These are phyloP conservation scores for Aegithalos caudatus DNA, from an alignment of 2,113 vertebrate genomes.

Conservation along the genomic window DNA sequence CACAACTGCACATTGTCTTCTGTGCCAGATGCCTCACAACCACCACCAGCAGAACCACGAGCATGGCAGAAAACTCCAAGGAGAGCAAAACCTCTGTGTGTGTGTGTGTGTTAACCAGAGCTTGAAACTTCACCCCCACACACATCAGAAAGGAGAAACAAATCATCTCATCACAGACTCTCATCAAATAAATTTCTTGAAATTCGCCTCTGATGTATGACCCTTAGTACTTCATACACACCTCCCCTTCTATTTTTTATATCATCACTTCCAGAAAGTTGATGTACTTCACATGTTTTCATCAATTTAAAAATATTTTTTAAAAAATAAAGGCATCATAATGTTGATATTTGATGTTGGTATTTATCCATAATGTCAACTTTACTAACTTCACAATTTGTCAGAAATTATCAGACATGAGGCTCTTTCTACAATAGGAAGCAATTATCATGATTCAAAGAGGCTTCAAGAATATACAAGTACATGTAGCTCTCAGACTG, in stretches of 20 bases:
- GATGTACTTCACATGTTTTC: background rate
- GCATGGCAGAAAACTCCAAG: background rate
- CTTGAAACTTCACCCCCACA: background rate
- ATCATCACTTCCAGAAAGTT: background rate
- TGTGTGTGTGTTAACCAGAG: accelerated
- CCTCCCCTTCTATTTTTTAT: background rate
- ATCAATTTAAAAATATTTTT: background rate
- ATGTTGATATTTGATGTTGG: background rate
- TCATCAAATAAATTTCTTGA: background rate
- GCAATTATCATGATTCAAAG: background rate
- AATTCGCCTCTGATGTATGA: background rate
- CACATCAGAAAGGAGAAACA: background rate
- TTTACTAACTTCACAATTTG: background rate
- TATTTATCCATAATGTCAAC: background rate
- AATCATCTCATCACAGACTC: background rate
- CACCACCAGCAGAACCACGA: accelerated
- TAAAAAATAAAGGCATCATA: background rate
- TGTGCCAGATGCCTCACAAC: background rate
- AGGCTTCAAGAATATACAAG: background rate
- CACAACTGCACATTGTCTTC: background rate
- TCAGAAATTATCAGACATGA: background rate
- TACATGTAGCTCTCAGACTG: background rate
- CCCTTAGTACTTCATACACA: background rate
- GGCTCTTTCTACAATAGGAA: background rate
- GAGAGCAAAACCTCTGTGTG: background rate